A percentile compares a stretch with the other conserved stretches of the same genome.
phyloP scores from a whole-genome alignment of 2,888 invertebrate species.

The Drosophila barbarae region DNA sequence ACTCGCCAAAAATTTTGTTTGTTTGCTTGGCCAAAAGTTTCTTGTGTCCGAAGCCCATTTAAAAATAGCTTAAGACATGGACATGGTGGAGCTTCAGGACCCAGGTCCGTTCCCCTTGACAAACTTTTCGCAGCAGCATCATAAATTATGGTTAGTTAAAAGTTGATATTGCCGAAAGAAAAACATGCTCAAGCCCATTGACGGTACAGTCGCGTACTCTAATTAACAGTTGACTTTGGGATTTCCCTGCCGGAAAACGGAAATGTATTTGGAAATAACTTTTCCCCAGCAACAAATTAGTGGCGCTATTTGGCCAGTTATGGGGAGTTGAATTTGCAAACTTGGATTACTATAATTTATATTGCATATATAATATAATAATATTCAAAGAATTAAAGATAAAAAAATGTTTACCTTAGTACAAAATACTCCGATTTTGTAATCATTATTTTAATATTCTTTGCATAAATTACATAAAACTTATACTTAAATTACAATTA shows the following conservation, averaged over 20 bases:
- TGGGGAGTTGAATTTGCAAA: not conserved
- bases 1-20: constrained; percentile 50
- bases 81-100: constrained; percentile 25
- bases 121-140: constrained; percentile 44
- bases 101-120: constrained; percentile 20
- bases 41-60: constrained; percentile 55
- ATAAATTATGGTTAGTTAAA: constrained; percentile 71
- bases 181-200: constrained; percentile 39
- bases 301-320: too few relatives aligned
- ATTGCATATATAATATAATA: too few relatives aligned
- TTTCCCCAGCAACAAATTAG: constrained; percentile 7
- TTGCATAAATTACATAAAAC: not conserved
- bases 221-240: constrained; percentile 40
- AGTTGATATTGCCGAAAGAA: constrained; percentile 52
- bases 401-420: too few relatives aligned
- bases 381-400: too few relatives aligned
- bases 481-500: not conserved
- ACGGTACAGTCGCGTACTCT: constrained; percentile 40
- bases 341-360: not conserved
- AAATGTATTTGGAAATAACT: constrained; percentile 5
- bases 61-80: constrained; percentile 72
- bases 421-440: too few relatives aligned
- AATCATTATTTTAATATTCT: too few relatives aligned
- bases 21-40: constrained; percentile 30
- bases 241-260: constrained; percentile 12